phyloP scores from a whole-genome alignment of 2,113 vertebrate species.

The Upupa epops region DNA sequence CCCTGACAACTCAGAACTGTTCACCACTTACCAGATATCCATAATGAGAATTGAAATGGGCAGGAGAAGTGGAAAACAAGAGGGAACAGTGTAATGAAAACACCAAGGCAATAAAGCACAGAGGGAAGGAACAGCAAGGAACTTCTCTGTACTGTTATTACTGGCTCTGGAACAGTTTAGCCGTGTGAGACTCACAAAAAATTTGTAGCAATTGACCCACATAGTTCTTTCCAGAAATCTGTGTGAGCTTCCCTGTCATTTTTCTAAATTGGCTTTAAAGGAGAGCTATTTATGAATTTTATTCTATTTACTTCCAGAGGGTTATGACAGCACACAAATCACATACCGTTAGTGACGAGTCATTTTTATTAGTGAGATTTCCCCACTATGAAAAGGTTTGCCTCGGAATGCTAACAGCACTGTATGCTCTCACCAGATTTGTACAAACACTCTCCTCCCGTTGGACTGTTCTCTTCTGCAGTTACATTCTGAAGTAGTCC shows the following conservation, averaged over 20 bases:
- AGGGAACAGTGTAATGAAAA: background rate
- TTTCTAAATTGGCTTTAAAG: slow-evolving; percentile 1
- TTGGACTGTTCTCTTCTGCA: background rate
- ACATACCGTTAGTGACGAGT: background rate
- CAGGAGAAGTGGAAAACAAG: background rate
- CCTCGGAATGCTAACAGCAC: background rate
- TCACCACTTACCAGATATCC: background rate
- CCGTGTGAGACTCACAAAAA: background rate
- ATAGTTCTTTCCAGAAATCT: background rate
- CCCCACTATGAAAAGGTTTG: background rate
- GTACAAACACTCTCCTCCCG: background rate
- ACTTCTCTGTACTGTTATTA: background rate
- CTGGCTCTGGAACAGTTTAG: background rate
- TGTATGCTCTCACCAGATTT: background rate
- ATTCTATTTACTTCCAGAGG: background rate
- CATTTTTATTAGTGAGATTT: background rate
- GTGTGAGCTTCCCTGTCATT: background rate
- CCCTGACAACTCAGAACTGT: background rate
- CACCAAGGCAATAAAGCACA: background rate
- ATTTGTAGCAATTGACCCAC: background rate
- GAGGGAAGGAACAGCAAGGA: background rate
- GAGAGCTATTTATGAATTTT: background rate
- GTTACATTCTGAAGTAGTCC: background rate
- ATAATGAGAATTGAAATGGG: background rate
- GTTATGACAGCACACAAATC: background rate